Conservation (phyloP, 2,797 vertebrate species). For the Enteromius paludinosus region DNA sequence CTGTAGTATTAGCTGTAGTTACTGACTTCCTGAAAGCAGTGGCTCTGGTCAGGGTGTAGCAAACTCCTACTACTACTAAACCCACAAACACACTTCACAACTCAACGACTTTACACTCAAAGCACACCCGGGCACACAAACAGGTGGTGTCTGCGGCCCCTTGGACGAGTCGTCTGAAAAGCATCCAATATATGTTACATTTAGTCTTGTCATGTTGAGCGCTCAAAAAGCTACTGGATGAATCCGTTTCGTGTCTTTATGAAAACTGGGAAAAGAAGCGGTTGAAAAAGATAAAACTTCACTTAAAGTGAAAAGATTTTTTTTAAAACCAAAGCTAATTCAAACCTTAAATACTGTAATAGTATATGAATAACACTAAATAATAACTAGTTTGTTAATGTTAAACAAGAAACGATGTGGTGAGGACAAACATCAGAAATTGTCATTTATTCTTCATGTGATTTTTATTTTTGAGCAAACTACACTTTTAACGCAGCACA, state of each 20-base stretch:
- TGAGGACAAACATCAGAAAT: background rate
- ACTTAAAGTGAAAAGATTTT: background rate
- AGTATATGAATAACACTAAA: background rate
- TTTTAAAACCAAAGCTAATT: background rate
- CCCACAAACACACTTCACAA: conserved; percentile 33
- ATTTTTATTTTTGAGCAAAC: background rate
- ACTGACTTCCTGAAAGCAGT: conserved; percentile 39
- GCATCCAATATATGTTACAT: background rate
- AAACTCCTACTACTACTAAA: conserved; percentile 22
- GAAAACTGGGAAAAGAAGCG: background rate
- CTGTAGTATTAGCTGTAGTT: conserved; percentile 61
- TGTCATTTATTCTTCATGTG: background rate
- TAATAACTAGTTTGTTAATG: background rate
- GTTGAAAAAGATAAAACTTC: background rate
- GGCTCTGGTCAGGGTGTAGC: conserved; percentile 30
- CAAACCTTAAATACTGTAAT: background rate
- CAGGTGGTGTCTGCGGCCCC: background rate
- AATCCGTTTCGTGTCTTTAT: background rate
- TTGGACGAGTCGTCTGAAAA: background rate
- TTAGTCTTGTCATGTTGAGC: background rate
- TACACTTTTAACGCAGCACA: background rate
- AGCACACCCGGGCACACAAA: conserved; percentile 2
- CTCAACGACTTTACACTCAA: background rate
- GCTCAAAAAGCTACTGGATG: background rate
- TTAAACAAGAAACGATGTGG: background rate